A percentile compares a stretch with the other conserved stretches of the same genome.
These are phyloP conservation scores for Orientallactaga sibirica DNA, from an alignment of 2,797 vertebrate species.

Conservation along the genomic window DNA sequence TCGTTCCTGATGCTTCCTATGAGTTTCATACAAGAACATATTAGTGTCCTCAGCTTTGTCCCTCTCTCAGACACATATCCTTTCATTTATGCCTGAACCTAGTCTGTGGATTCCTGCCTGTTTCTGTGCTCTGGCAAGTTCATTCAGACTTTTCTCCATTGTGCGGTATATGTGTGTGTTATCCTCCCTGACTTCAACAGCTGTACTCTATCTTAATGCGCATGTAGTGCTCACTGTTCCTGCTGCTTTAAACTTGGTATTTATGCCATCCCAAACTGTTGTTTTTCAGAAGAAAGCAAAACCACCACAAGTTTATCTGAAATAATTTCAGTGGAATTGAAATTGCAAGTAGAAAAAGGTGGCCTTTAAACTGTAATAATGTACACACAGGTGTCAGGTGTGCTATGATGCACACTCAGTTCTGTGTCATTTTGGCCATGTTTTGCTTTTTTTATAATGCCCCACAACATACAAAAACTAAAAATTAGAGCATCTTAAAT, in stretches of 20 bases:
- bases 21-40: neutral
- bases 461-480: slow-evolving; percentile 51
- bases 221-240: slow-evolving; percentile 17
- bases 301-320: neutral
- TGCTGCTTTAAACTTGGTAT: slow-evolving; percentile 17
- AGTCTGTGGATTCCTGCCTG: neutral
- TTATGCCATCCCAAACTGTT: slow-evolving; percentile 43
- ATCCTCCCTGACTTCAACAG: neutral
- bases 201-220: neutral
- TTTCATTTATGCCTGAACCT: slow-evolving; percentile 27
- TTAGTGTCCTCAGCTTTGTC: neutral
- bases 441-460: slow-evolving; percentile 59
- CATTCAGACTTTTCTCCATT: neutral
- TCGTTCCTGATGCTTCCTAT: neutral
- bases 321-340: slow-evolving; percentile 58
- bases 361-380: slow-evolving; percentile 35
- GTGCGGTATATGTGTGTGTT: neutral
- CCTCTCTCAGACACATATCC: neutral
- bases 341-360: slow-evolving; percentile 50
- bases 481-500: slow-evolving; percentile 59
- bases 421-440: slow-evolving; percentile 27
- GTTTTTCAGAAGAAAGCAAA: neutral
- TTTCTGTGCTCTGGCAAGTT: neutral
- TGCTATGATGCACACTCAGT: slow-evolving; percentile 52
- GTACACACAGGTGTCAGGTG: neutral